Base-by-base conservation (phyloP, 2,797 vertebrate species). In the Picus viridis region DNA sequence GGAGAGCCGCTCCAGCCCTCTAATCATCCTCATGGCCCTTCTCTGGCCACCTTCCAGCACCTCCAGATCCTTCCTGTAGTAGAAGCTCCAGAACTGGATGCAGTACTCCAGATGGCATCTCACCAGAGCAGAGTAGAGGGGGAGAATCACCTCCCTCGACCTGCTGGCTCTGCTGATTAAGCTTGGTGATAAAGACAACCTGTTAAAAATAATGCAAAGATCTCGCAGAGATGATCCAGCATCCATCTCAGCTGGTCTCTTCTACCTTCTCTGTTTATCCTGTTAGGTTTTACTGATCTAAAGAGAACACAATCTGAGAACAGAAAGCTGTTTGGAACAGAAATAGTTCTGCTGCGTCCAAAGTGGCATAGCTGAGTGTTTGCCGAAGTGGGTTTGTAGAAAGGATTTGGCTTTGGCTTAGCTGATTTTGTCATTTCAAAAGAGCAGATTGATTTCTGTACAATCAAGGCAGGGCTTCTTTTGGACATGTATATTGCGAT, bases 361-460 rank as follows among this genome's bases (percentile, higher is more conserved):
- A 72, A 92, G 88, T 49, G 58, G 58, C 22, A 13, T 22, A 51
- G 68, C 16, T 12, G 16, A 78, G 86, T 65, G 86, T 63, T 90
- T 93, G 69, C 32, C 45, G 65, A 75, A 77, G 83, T 43, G 81
- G 58, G 90, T 96, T 93, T 95, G 88, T 36, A 30, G 88, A 36
- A 69, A 74, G 78, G 90, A 75, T 91, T 96, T 90, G 59, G 75
- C 73, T 77, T 53, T 85, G 78, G 65, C 69, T 89, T 45, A 54
- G 65, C 62, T 65, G 54, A 89, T 90, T 71, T 67, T 77, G 62
- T 51, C 32, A 5, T 80, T 87, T 91, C 27, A 39, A 26, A 68
- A 56, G 62, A 36, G 43, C 9, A 7, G 58, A 53, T 87, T 74
- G 68, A 84, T 91, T 92, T 69, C 49, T 36, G 43, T 34, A n/a